Base-by-base conservation (phyloP, 2,797 vertebrate species). In the Jordanella pulchra region DNA sequence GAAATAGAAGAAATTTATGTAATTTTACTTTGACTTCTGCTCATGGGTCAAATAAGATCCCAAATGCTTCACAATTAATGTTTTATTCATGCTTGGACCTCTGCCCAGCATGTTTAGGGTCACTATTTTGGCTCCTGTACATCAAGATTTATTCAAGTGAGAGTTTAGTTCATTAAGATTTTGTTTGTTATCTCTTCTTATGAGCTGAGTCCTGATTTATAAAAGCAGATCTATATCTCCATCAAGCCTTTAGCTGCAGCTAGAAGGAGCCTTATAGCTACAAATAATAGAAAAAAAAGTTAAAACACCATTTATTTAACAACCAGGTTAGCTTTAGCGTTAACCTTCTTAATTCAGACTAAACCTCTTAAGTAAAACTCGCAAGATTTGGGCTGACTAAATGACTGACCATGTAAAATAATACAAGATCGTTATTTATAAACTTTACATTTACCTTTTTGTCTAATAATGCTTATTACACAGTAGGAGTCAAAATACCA, bases 1-100 rank as follows among this genome's bases (percentile, higher is more conserved):
- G 17, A 78, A 28, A 42, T 39, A 10, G n/a, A 56, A 55, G 42
- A 0, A 56, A 54, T 72, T 35, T 6, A 67, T 1, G 15, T 56
- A 11, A 27, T 68, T 48, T 61, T 61, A 23, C 35, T 73, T 75
- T 12, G 25, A 42, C 21, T 3, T 9, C 58, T 35, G 0, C 48
- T 21, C 45, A 30, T 44, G 13, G 68, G 65, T 76, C 67, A 65
- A 65, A 39, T 58, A 23, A 69, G 69, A 75, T 54, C n/a, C 3
- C 32, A 2, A 39, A 60, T 72, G 76, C 55, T 76, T 28, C 18
- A 54, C 3, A 23, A 13, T 21, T 23, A 53, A 54, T 25, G 69
- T 68, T 80, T 54, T 69, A 72, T 35, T 81, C 21, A 25, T 0
- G 0, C 30, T 58, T 6, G 27, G 28, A 27, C 17, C 12, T 21